Conservation (phyloP, 2,113 vertebrate species). For the Mola mola region DNA sequence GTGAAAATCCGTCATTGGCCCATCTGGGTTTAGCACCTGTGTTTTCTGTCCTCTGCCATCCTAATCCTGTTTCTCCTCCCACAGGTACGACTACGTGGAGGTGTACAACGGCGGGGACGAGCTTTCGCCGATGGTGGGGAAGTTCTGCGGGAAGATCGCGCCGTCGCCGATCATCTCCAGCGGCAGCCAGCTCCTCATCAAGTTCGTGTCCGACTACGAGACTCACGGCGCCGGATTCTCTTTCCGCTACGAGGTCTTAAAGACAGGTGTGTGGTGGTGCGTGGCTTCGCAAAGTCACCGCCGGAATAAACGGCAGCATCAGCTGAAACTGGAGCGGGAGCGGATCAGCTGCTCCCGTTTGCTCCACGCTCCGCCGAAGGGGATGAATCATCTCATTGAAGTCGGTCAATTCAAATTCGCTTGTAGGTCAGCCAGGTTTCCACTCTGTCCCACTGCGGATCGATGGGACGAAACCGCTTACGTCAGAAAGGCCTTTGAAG, state of each 20-base stretch:
- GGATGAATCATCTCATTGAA: slow-evolving; percentile 47
- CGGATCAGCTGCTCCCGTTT: not conserved
- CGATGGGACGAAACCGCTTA: too few relatives aligned
- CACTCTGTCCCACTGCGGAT: slow-evolving; percentile 4
- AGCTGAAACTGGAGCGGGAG: not conserved
- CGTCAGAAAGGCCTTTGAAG: too few relatives aligned
- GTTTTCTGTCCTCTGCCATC: not conserved
- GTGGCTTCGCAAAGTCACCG: too few relatives aligned
- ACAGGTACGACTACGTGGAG: slow-evolving; percentile 97
- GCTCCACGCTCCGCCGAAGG: not conserved
- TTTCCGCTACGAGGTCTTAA: slow-evolving; percentile 97
- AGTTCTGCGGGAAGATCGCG: slow-evolving; percentile 97
- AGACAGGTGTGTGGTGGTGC: slow-evolving; percentile 86
- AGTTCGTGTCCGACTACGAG: slow-evolving; percentile 98
- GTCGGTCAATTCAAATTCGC: slow-evolving; percentile 30
- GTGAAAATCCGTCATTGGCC: not conserved
- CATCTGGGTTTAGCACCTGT: not conserved
- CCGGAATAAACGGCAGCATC: not conserved
- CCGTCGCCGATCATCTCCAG: slow-evolving; percentile 93
- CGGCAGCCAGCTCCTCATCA: slow-evolving; percentile 92
- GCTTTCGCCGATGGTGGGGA: slow-evolving; percentile 84
- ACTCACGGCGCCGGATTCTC: slow-evolving; percentile 98
- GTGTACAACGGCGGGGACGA: slow-evolving; percentile 92
- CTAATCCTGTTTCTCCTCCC: slow-evolving; percentile 10
- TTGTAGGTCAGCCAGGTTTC: slow-evolving; percentile 25